A percentile compares a stretch with the other conserved stretches of the same genome.
phyloP scores from a whole-genome alignment of 2,888 invertebrate species.

The Mallateleia sp. region DNA sequence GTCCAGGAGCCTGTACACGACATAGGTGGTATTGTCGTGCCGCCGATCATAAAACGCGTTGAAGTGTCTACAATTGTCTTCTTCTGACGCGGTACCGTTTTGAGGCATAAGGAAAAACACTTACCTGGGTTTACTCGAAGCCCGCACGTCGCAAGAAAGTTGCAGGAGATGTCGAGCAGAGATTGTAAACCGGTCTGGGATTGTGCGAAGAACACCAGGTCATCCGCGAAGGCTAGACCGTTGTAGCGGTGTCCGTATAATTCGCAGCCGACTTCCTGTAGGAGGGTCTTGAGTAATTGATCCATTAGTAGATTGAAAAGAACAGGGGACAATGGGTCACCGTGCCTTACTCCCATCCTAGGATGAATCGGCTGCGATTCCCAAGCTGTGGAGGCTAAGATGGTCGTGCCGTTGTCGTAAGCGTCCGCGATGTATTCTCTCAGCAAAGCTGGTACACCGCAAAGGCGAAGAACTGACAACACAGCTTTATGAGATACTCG shows the following conservation, averaged over 20 bases:
- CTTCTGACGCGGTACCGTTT: conserved; percentile 50
- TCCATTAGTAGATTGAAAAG: conserved; percentile 77
- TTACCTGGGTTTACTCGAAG: conserved; percentile 82
- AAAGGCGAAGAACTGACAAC: background rate
- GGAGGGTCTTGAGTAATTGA: conserved; percentile 9
- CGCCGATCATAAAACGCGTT: no score
- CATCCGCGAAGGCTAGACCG: conserved; percentile 77
- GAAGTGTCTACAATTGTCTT: conserved; percentile 54
- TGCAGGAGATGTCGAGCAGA: background rate
- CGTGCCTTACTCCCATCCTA: conserved; percentile 63
- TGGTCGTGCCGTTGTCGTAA: background rate
- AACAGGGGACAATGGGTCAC: conserved; percentile 74
- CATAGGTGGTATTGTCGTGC: no score
- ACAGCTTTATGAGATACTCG: background rate
- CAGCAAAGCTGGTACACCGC: no score
- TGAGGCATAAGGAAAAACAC: conserved; percentile 34
- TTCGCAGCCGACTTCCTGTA: background rate
- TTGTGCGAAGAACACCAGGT: conserved; percentile 54
- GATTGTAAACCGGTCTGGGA: conserved; percentile 50
- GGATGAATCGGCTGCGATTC: background rate
- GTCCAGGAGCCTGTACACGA: no score
- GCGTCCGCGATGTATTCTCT: background rate
- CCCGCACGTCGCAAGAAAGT: background rate
- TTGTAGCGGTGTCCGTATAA: conserved; percentile 24
- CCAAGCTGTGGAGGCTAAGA: background rate